phyloP scores from a whole-genome alignment of 2,113 vertebrate genomes.

The Aspiorhynchus laticeps region DNA sequence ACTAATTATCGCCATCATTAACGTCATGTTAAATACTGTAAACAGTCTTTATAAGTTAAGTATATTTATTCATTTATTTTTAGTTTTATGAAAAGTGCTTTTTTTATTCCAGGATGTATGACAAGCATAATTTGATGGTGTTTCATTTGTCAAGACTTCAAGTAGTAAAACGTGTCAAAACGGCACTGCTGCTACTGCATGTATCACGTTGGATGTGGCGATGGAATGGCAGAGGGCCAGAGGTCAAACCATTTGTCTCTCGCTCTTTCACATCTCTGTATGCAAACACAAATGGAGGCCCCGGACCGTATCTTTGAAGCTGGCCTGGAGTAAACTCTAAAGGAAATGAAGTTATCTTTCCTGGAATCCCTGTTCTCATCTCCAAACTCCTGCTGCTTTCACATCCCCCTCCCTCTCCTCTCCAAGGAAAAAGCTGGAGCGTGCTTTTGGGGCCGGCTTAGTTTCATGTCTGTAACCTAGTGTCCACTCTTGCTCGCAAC shows the following conservation, averaged over 20 bases:
- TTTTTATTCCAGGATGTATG: background rate
- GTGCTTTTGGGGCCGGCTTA: conserved; percentile 69
- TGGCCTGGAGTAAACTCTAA: conserved; percentile 48
- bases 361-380: conserved; percentile 40
- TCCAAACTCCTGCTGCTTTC: conserved; percentile 38
- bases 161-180: background rate
- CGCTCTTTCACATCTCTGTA: conserved; percentile 26
- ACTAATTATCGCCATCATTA: too few relatives aligned
- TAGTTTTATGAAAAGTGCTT: background rate
- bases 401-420: conserved; percentile 58
- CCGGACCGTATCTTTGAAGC: conserved; percentile 46
- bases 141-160: background rate
- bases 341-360: conserved; percentile 64
- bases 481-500: conserved; percentile 72
- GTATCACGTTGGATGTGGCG: background rate
- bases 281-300: conserved; percentile 27
- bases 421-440: conserved; percentile 59
- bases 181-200: background rate
- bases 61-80: background rate
- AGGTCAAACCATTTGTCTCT: conserved; percentile 36
- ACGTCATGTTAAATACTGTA: too few relatives aligned
- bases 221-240: background rate
- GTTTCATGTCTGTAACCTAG: conserved; percentile 61
- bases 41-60: background rate
- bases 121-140: background rate